Conservation (phyloP, 2,888 invertebrate species). For the Drosophila anomalata region DNA sequence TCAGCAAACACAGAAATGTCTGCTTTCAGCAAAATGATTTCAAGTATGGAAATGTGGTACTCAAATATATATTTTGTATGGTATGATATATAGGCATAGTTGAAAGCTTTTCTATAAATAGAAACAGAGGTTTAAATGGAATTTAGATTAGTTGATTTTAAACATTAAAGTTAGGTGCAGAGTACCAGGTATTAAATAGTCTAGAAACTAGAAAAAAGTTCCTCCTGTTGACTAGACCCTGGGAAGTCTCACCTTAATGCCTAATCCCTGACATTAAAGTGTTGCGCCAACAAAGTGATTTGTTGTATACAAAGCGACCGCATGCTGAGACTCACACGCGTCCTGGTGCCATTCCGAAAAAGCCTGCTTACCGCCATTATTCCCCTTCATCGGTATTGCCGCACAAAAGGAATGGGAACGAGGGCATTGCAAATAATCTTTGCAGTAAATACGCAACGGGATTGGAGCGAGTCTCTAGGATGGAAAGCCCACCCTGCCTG, state of each 20-base stretch:
- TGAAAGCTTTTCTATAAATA: not conserved
- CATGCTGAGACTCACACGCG: conserved; percentile 44
- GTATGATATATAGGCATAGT: not conserved
- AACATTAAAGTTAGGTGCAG: not conserved
- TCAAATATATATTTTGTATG: conserved; percentile 15
- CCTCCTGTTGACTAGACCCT: not conserved
- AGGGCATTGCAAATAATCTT: conserved; percentile 78
- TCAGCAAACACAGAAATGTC: conserved; percentile 18
- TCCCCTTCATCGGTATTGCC: conserved; percentile 33
- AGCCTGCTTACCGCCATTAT: conserved; percentile 23
- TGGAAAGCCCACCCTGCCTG: conserved; percentile 61
- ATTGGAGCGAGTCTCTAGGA: conserved; percentile 21
- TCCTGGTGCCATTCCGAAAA: not conserved
- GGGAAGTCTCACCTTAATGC: conserved; percentile 73
- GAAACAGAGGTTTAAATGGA: not conserved
- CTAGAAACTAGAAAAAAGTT: not conserved
- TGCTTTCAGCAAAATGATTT: conserved; percentile 18
- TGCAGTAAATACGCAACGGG: conserved; percentile 72
- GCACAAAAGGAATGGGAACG: conserved; percentile 54
- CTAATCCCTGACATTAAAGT: conserved; percentile 80
- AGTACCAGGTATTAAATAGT: too few species aligned
- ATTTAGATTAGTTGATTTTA: not conserved
- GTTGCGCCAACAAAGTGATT: conserved; percentile 77
- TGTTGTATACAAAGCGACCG: conserved; percentile 74
- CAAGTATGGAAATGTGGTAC: conserved; percentile 41